Conservation (phyloP, 2,797 vertebrate species). For the Brachyalestes nurse region DNA sequence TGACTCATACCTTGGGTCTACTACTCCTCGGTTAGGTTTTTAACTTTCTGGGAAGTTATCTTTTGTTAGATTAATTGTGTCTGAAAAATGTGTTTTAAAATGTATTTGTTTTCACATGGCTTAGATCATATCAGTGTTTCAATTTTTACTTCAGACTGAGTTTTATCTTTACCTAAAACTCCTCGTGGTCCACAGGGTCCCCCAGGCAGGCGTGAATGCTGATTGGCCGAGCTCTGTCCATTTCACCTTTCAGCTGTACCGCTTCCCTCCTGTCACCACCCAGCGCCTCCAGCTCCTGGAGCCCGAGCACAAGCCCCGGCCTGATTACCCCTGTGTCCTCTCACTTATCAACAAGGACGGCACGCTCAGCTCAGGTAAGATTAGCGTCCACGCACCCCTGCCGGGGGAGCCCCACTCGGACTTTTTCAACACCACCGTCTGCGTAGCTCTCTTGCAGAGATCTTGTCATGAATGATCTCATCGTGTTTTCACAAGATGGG, state of each 20-base stretch:
- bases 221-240: constrained; percentile 83
- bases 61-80: neutral
- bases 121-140: neutral
- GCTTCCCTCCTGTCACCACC: constrained; percentile 85
- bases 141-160: neutral
- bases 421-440: constrained; percentile 7
- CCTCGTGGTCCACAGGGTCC: constrained; percentile 68
- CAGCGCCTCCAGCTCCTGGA: constrained; percentile 83
- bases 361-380: constrained; percentile 78
- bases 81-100: neutral
- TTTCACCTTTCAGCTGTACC: constrained; percentile 97
- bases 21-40: no score
- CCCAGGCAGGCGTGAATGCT: constrained; percentile 50
- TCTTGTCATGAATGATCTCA: constrained; percentile 9
- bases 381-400: neutral
- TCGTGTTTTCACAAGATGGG: neutral
- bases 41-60: no score
- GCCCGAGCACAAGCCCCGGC: constrained; percentile 37
- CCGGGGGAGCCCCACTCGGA: neutral
- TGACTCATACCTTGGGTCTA: no score
- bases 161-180: neutral
- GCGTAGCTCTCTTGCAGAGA: neutral
- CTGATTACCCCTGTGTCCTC: constrained; percentile 76
- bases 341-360: constrained; percentile 76
- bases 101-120: neutral